A percentile compares a stretch with the other conserved stretches of the same genome.
Evolutionary conservation across 2,888 invertebrate species (phyloP).

Genomic region (Cheilosia variabilis): DNA sequence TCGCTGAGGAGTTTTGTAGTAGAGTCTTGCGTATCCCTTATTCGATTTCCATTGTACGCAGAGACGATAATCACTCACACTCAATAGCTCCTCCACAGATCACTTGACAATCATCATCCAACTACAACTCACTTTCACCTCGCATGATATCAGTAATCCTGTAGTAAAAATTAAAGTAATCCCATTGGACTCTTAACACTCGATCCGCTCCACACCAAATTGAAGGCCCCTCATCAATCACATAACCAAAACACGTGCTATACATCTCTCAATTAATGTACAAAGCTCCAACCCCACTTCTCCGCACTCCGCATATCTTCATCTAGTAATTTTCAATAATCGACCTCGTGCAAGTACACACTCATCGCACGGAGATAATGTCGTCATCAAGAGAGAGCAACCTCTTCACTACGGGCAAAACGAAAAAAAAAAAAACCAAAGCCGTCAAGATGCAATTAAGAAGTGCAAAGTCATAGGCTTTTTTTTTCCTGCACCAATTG

Average conservation of each 20-base stretch:
- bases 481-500: slow-evolving; percentile 6
- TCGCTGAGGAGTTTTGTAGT: too few relatives aligned
- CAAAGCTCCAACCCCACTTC: neutral
- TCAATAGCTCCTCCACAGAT: too few relatives aligned
- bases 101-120: neutral
- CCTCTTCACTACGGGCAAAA: neutral
- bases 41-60: too few relatives aligned
- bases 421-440: neutral
- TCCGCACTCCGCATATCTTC: neutral
- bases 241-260: slow-evolving; percentile 10
- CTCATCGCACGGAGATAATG: neutral
- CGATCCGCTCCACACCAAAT: neutral
- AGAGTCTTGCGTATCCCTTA: too few relatives aligned
- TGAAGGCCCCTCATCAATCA: neutral
- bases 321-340: slow-evolving; percentile 6
- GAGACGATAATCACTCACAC: too few relatives aligned
- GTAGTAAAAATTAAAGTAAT: neutral
- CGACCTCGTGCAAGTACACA: slow-evolving; percentile 20
- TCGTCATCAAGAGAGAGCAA: slow-evolving; percentile 6
- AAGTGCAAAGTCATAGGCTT: slow-evolving; percentile 35
- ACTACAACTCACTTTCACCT: neutral
- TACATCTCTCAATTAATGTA: neutral
- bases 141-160: neutral
- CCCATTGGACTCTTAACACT: slow-evolving; percentile 7
- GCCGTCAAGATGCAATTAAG: slow-evolving; percentile 42